Evolutionary conservation across 2,113 vertebrate genomes (phyloP).

Genomic region (Macquaria australasica): DNA sequence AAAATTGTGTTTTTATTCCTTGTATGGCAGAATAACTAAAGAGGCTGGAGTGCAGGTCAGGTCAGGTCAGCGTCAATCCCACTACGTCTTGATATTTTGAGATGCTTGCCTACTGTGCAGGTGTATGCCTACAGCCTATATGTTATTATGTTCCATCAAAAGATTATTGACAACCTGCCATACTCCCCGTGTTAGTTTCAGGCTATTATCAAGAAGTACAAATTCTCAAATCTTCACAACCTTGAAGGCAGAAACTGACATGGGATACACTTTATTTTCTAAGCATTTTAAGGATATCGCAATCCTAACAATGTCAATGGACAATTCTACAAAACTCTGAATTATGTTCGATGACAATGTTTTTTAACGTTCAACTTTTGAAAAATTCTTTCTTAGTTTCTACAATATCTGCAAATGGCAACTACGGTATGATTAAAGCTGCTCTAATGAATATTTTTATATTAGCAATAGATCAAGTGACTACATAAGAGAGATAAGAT

Average conservation of each 20-base stretch:
- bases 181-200: neutral
- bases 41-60: neutral
- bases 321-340: neutral
- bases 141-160: slow-evolving; percentile 19
- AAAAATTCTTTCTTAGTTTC: neutral
- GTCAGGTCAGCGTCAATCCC: slow-evolving; percentile 21
- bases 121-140: neutral
- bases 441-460: neutral
- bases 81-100: neutral
- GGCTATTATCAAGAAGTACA: neutral
- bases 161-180: slow-evolving; percentile 9
- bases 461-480: neutral
- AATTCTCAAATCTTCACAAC: neutral
- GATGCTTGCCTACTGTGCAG: neutral
- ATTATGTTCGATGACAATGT: neutral
- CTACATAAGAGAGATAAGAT: no score
- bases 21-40: neutral
- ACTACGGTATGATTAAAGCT: neutral
- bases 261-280: neutral
- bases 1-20: neutral
- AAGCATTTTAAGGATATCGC: neutral
- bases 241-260: neutral
- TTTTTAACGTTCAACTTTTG: neutral
- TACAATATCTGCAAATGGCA: neutral
- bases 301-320: neutral